These are phyloP conservation scores for Drosophila kanapiae DNA, from an alignment of 1,140 invertebrate genomes.

Conservation along the genomic window DNA sequence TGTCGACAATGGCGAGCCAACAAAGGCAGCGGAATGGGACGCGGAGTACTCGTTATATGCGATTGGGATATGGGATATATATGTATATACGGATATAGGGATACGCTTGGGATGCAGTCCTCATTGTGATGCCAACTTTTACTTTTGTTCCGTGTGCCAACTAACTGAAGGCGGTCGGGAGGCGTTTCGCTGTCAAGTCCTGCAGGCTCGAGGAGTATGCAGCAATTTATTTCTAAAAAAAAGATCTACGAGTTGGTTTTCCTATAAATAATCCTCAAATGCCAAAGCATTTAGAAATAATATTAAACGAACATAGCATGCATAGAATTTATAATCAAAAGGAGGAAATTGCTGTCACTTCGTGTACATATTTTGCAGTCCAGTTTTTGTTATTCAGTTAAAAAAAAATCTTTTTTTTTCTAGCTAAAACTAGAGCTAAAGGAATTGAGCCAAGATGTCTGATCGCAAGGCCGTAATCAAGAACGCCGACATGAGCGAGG, in stretches of 20 bases:
- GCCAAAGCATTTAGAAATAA: background rate
- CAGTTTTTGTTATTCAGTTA: background rate
- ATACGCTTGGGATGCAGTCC: constrained; percentile 39
- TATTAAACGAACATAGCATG: background rate
- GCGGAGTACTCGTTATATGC: constrained; percentile 32
- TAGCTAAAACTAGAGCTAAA: constrained; percentile 7
- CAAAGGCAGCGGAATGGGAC: constrained; percentile 53
- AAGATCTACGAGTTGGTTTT: background rate
- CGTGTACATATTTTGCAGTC: background rate
- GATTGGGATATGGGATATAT: constrained; percentile 26
- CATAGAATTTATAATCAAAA: background rate
- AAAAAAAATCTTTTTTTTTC: background rate
- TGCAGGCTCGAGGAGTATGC: background rate
- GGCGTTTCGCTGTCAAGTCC: constrained; percentile 59
- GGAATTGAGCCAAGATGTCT: constrained; percentile 90
- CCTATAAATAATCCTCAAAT: background rate
- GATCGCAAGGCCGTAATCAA: constrained; percentile 99
- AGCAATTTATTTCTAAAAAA: background rate
- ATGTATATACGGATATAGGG: constrained; percentile 26
- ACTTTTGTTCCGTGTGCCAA: constrained; percentile 55
- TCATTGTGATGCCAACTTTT: constrained; percentile 57
- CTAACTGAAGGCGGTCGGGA: constrained; percentile 26
- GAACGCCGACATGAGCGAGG: constrained; percentile 99
- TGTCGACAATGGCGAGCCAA: constrained; percentile 71
- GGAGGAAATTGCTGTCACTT: background rate